Conservation (phyloP, 2,113 vertebrate species). For the Pitta sordida region DNA sequence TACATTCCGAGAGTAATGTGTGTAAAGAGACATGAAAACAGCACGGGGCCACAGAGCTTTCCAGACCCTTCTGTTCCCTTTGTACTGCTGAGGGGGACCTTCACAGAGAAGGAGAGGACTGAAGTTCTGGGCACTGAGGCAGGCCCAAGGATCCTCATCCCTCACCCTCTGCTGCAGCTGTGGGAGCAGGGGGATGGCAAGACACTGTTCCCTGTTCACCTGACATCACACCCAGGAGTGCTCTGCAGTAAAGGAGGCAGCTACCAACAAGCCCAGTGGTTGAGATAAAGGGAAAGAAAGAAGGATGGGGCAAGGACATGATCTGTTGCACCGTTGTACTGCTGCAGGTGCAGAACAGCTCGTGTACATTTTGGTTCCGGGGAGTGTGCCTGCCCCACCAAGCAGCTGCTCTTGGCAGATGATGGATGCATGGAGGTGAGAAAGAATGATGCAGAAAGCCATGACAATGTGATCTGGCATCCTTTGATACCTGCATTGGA, state of each 20-base stretch:
- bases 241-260: not conserved
- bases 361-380: not conserved
- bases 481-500: not conserved
- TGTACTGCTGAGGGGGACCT: not conserved
- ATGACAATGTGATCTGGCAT: fast-evolving
- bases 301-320: not conserved
- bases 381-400: not conserved
- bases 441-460: not conserved
- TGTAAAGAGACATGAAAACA: not conserved
- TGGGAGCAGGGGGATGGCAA: not conserved
- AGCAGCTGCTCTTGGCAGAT: not conserved
- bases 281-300: not conserved
- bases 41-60: not conserved
- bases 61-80: not conserved
- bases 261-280: not conserved
- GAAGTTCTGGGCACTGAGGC: not conserved
- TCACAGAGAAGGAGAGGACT: not conserved
- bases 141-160: not conserved
- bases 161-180: not conserved
- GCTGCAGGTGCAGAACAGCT: not conserved
- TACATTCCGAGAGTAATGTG: not conserved
- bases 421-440: not conserved
- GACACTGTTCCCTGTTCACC: not conserved
- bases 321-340: not conserved
- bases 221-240: not conserved